Conservation (phyloP, 2,113 vertebrate genomes). For the Xiphorhynchus elegans region DNA sequence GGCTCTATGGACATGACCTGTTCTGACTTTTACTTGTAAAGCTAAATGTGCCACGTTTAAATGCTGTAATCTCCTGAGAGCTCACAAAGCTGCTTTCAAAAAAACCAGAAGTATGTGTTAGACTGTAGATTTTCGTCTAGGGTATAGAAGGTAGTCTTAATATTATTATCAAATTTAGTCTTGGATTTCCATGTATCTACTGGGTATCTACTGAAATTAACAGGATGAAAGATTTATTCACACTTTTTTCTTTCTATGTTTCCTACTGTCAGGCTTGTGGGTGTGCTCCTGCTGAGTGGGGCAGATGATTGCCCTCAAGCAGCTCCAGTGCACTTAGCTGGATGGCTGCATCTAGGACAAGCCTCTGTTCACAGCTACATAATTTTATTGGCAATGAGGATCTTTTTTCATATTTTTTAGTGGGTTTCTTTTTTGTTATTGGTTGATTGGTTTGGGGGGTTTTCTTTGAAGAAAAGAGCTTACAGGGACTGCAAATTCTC, state of each 20-base stretch:
- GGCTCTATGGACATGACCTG: neutral
- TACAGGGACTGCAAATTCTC: neutral
- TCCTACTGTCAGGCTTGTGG: neutral
- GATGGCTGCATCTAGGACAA: neutral
- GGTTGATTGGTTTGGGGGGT: neutral
- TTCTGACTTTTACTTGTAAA: slow-evolving; percentile 16
- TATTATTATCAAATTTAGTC: neutral
- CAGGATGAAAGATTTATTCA: neutral
- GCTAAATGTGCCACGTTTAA: neutral
- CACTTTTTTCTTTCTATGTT: neutral
- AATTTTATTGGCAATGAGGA: neutral
- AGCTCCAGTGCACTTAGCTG: neutral
- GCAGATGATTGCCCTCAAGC: neutral
- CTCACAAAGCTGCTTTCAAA: neutral
- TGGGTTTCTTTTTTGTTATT: neutral
- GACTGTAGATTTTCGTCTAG: neutral
- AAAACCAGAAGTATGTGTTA: neutral
- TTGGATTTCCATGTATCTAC: neutral
- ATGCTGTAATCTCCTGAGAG: neutral
- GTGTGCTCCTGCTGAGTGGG: neutral
- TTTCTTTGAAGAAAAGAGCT: neutral
- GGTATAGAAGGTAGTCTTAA: neutral
- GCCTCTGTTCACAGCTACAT: neutral
- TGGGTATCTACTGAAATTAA: neutral
- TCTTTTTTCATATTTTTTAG: neutral